phyloP scores from a whole-genome alignment of 2,113 vertebrate genomes.

The Noturus placidus region DNA sequence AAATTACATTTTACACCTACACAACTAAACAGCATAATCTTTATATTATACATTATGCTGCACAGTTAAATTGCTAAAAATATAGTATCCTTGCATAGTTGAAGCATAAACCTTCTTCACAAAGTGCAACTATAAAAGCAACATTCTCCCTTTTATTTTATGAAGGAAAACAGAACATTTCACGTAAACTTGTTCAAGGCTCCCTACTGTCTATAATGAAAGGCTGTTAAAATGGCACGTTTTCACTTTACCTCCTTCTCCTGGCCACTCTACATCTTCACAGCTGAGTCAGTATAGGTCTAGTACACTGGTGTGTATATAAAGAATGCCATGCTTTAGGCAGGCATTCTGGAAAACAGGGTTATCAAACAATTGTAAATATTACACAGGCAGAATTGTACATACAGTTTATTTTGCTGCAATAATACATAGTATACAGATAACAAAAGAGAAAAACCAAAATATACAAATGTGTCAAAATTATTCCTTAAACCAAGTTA shows the following conservation, averaged over 20 bases:
- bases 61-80: neutral
- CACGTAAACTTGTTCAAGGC: neutral
- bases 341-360: no score
- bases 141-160: neutral
- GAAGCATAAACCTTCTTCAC: neutral
- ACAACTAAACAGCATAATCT: neutral
- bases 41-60: neutral
- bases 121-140: neutral
- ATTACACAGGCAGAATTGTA: neutral
- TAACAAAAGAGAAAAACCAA: constrained; percentile 52
- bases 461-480: constrained; percentile 69
- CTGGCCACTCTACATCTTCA: neutral
- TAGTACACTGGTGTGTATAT: no score
- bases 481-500: constrained; percentile 56
- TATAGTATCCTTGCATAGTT: neutral
- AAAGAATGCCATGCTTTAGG: no score
- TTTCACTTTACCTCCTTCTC: neutral
- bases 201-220: neutral
- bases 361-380: no score
- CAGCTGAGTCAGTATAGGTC: neutral
- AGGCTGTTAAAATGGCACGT: neutral
- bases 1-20: neutral
- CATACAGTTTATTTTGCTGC: constrained; percentile 54
- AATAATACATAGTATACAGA: constrained; percentile 65
- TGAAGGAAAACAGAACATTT: neutral